Base-by-base conservation (phyloP, 2,113 vertebrate species). In the Elgaria multicarinata region DNA sequence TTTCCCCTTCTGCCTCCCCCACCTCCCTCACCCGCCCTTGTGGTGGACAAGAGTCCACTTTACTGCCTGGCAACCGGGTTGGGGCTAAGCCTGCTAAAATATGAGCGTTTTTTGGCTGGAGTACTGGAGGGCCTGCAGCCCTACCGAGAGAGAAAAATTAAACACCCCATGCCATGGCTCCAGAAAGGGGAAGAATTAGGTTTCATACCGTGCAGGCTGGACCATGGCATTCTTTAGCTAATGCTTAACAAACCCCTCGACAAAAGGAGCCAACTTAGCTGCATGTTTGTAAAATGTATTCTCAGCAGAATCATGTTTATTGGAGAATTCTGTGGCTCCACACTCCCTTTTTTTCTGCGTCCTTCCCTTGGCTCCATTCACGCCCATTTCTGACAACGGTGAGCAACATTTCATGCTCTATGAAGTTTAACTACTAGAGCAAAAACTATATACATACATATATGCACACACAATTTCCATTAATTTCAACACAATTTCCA, bases 101-200 rank as follows among this genome's bases (percentile, higher is more conserved):
- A 98, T 98, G 97, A 98, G 97, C 96, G 97, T 94, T 97, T 97
- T 97, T 97, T 97, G 97, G 97, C 97, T 94, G 93, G 95, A 97
- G 97, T 96, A 97, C 93, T 95, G 90, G 96, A 97, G 97, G 96
- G 97, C 95, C 97, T 94, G 97, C 97, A 97, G 97, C 96, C 97
- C 97, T 97, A 97, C 74, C 94, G 97, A 98, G 97, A 98, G 97
- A 97, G 97, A 97, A 98, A 98, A 98, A 98, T 98, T 97, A 97
- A 97, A 96, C 97, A 96, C 97, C 97, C 96, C 97, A 98, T 97
- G 97, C 97, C 92, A 97, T 97, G 97, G 97, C 97, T 98, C 97
- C 97, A 98, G 97, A 96, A 97, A 98, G 97, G 97, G 96, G 97
- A 94, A 96, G 97, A 98, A 98, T 97, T 97, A 98, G 97, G 96